phyloP scores from a whole-genome alignment of 2,797 vertebrate species.

The Cercopithecus mitis region DNA sequence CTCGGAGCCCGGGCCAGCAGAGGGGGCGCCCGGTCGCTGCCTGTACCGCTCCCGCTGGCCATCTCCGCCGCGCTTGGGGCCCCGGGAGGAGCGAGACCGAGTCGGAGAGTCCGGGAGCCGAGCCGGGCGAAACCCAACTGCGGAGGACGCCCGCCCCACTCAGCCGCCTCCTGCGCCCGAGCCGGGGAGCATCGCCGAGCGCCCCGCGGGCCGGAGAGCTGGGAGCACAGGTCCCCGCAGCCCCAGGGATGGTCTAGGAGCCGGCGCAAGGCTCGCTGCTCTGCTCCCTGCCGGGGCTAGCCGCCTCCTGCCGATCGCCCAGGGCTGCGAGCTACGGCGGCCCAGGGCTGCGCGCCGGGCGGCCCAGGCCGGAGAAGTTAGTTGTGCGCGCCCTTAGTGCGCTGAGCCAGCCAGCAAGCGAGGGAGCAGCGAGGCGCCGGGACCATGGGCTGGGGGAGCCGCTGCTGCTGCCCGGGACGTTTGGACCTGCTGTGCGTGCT shows the following conservation, averaged over 20 bases:
- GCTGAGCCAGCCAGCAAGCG: constrained; percentile 23
- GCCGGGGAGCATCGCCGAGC: constrained; percentile 40
- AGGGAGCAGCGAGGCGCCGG: constrained; percentile 56
- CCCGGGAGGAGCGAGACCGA: constrained; percentile 42
- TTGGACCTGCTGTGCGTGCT: constrained; percentile 89
- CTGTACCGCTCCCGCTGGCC: constrained; percentile 43
- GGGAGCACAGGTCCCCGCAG: constrained; percentile 61
- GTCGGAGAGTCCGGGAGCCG: constrained; percentile 56
- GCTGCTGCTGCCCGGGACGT: constrained; percentile 79
- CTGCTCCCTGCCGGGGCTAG: constrained; percentile 74
- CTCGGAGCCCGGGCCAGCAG: constrained; percentile 67
- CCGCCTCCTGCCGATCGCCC: constrained; percentile 74
- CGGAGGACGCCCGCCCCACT: constrained; percentile 61
- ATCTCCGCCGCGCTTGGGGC: constrained; percentile 31
- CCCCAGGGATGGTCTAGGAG: constrained; percentile 74
- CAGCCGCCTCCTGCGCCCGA: constrained; percentile 12
- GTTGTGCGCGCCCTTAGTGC: constrained; percentile 70
- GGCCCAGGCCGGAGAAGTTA: constrained; percentile 79
- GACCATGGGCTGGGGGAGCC: constrained; percentile 91
- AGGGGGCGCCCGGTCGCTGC: constrained; percentile 76
- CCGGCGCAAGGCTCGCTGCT: constrained; percentile 68
- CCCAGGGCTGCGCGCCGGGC: constrained; percentile 68
- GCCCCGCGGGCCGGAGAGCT: constrained; percentile 55
- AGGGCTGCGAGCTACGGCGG: constrained; percentile 44
- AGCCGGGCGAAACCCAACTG: constrained; percentile 65